These are phyloP conservation scores for Plutomurus gul DNA, from an alignment of 1,140 invertebrate species.

Conservation along the genomic window DNA sequence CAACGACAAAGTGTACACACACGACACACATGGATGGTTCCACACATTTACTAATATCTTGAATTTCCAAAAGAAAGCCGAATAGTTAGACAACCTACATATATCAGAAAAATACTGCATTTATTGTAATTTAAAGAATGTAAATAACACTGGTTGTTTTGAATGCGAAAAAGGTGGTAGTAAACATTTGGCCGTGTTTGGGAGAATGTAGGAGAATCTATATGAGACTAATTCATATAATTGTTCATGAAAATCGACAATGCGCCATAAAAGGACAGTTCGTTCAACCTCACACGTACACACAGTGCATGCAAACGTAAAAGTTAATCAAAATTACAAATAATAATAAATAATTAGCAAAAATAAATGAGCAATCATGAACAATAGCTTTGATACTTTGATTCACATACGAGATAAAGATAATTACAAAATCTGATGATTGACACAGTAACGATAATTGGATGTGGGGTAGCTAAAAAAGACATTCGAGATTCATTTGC, in stretches of 20 bases:
- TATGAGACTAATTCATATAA: not conserved
- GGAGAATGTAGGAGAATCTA: not conserved
- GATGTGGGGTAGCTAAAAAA: not conserved
- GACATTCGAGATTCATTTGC: not conserved
- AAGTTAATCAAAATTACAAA: constrained; percentile 5
- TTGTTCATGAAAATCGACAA: not conserved
- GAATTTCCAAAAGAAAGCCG: too few relatives aligned
- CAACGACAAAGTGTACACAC: too few relatives aligned
- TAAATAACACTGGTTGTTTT: too few relatives aligned
- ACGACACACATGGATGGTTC: too few relatives aligned
- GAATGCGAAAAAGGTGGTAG: not conserved
- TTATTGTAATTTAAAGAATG: too few relatives aligned
- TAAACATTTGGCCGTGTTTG: not conserved
- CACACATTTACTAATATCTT: too few relatives aligned
- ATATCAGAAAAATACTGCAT: too few relatives aligned
- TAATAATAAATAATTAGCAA: constrained; percentile 24
- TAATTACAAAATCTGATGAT: constrained; percentile 21
- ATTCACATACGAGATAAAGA: constrained; percentile 18
- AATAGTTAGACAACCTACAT: too few relatives aligned
- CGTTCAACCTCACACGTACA: not conserved
- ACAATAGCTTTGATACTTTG: constrained; percentile 16
- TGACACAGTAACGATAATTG: constrained; percentile 21
- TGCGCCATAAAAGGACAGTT: not conserved
- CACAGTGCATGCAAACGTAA: not conserved
- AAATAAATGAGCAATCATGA: constrained; percentile 25